Base-by-base conservation (phyloP, 2,888 invertebrate species). In the Lasioglossum pauxillum region DNA sequence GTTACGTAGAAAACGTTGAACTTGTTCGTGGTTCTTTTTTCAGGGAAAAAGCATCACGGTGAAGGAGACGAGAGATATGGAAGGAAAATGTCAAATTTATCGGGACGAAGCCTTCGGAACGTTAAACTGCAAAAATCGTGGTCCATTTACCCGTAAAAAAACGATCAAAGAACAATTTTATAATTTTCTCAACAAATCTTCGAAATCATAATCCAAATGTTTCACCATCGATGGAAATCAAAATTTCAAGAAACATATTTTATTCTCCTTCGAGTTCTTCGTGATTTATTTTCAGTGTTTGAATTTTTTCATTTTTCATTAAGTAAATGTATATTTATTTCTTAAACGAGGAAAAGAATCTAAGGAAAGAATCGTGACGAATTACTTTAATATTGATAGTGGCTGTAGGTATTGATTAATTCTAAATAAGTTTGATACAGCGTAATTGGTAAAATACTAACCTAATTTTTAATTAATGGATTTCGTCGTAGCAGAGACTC, bases 1-100 rank as follows among this genome's bases (percentile, higher is more conserved):
- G 88, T 82, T 85, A 81, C 87, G 89, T 92, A 91, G 92, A 91
- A 92, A 92, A 90, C 90, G 90, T 90, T 89, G 91, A 89, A 91
- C 86, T 87, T 83, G 86, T 83, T 87, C 86, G 86, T 81, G 86
- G 81, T 73, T 86, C 83, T 86, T 84, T 83, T 86, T 84, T 83
- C 80, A 80, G 72, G 60, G 83, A 83, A 85, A 86, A 87, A 83
- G 77, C 80, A 83, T 23, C 67, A 84, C 83, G 82, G 83, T 67
- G 82, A 76, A 80, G 82, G 78, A 78, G 74, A 80, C 69, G 69
- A 71, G 78, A 76, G 53, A 83, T 83, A 87, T 83, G 89, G 86
- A 87, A 86, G 82, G 84, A 89, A 88, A 91, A 88, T 86, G 85
- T 79, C 82, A 73, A 82, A 87, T 87, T 87, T 87, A 83, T 83